Evolutionary conservation across 2,888 invertebrate species (phyloP).

Genomic region (Dryocosmus kuriphilus): DNA sequence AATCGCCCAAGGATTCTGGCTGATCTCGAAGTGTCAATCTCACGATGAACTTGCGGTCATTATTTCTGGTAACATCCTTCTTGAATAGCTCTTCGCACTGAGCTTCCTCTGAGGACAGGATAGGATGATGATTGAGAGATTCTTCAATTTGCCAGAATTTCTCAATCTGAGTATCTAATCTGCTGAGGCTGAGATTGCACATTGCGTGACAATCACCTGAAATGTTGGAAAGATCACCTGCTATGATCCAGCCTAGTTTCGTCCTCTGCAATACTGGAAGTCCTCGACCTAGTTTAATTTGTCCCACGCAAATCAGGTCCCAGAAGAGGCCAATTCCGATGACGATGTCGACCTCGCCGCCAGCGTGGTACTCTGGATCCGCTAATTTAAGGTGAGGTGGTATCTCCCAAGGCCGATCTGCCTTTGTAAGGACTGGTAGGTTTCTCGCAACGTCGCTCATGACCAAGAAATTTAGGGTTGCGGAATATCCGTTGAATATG

Average conservation of each 20-base stretch:
- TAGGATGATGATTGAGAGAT: conserved; percentile 28
- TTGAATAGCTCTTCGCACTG: conserved; percentile 17
- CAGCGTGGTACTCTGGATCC: too few species aligned
- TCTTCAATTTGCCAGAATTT: conserved; percentile 59
- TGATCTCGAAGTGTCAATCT: conserved; percentile 29
- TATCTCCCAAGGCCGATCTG: too few species aligned
- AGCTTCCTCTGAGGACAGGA: conserved; percentile 49
- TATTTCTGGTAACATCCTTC: not conserved
- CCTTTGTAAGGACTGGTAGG: too few species aligned
- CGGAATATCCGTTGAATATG: conserved; percentile 22
- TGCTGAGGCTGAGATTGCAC: not conserved
- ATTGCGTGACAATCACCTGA: not conserved
- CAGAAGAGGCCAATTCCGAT: too few species aligned
- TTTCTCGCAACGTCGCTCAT: too few species aligned
- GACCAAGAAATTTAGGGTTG: conserved; percentile 33
- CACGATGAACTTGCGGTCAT: conserved; percentile 49
- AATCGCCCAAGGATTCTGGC: too few species aligned
- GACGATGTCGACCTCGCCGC: too few species aligned
- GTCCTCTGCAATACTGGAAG: conserved; percentile 42
- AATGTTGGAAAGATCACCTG: conserved; percentile 28
- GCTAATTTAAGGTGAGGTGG: too few species aligned
- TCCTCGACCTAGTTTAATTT: conserved; percentile 39
- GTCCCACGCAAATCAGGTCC: conserved; percentile 47
- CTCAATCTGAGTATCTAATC: not conserved
- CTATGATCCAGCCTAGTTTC: conserved; percentile 59